phyloP scores from a whole-genome alignment of 2,888 invertebrate genomes.

The Tridacna crocea region DNA sequence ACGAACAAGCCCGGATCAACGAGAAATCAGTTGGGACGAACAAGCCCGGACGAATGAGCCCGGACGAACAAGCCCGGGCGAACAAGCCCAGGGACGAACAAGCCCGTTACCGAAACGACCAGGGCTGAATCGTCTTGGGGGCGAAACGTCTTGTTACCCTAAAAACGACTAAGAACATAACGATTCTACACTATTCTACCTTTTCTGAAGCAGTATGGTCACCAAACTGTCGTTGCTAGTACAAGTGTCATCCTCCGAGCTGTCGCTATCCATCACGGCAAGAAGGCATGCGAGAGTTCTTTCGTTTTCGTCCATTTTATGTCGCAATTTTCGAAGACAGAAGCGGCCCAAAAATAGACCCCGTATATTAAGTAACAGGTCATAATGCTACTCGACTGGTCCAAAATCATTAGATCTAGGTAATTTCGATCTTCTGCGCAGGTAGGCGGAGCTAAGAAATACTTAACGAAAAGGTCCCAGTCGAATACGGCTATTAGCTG shows the following conservation, averaged over 20 bases:
- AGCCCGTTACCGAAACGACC: too few relatives aligned
- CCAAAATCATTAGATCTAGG: conserved; percentile 7
- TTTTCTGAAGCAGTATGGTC: not conserved
- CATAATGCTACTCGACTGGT: conserved; percentile 13
- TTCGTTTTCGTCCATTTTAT: not conserved
- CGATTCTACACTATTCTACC: not conserved
- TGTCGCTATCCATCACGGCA: conserved; percentile 2
- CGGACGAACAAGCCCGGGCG: too few relatives aligned
- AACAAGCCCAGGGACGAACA: too few relatives aligned
- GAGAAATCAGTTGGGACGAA: too few relatives aligned
- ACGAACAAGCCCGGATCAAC: too few relatives aligned
- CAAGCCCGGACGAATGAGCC: too few relatives aligned
- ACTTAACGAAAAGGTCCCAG: conserved; percentile 1
- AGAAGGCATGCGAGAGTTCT: not conserved
- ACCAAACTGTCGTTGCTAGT: not conserved
- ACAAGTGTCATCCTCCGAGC: conserved; percentile 1
- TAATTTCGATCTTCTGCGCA: conserved; percentile 16
- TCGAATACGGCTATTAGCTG: not conserved
- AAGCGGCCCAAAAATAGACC: too few relatives aligned
- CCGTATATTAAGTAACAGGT: not conserved
- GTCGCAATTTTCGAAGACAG: not conserved
- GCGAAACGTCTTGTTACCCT: too few relatives aligned
- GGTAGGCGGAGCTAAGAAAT: conserved; percentile 25
- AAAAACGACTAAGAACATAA: not conserved
- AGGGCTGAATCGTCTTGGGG: too few relatives aligned